Evolutionary conservation across 2,888 invertebrate species (phyloP).

Genomic region (Metallyticus violacea): DNA sequence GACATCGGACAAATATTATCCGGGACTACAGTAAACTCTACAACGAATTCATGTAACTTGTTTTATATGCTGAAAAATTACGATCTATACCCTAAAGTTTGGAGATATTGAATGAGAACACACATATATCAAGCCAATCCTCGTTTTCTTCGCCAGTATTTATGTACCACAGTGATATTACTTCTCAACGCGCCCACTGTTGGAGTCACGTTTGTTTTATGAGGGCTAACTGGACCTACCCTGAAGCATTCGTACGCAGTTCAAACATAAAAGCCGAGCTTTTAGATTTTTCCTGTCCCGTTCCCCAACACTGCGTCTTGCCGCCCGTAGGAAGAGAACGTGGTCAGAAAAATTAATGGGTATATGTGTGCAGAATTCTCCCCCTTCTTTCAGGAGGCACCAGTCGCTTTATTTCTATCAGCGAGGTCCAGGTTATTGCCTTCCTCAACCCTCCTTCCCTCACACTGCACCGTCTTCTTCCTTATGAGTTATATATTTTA

Average conservation of each 20-base stretch:
- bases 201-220: background rate
- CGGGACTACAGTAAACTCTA: too few species aligned
- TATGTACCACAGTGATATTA: background rate
- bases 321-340: background rate
- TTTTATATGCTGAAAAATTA: too few species aligned
- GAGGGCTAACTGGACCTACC: background rate
- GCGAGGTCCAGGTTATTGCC: conserved; percentile 12
- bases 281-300: background rate
- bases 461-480: background rate
- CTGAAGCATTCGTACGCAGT: background rate
- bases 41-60: too few species aligned
- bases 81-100: too few species aligned
- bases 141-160: too few species aligned
- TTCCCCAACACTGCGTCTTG: background rate
- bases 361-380: background rate
- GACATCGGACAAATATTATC: too few species aligned
- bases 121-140: too few species aligned
- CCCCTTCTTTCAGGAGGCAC: background rate
- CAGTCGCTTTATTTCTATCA: conserved; percentile 17
- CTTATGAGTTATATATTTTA: conserved; percentile 24
- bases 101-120: too few species aligned
- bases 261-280: background rate
- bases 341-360: background rate
- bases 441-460: background rate
- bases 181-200: background rate